Evolutionary conservation across 2,113 vertebrate species (phyloP).

Genomic region (Melanerpes formicivorus): DNA sequence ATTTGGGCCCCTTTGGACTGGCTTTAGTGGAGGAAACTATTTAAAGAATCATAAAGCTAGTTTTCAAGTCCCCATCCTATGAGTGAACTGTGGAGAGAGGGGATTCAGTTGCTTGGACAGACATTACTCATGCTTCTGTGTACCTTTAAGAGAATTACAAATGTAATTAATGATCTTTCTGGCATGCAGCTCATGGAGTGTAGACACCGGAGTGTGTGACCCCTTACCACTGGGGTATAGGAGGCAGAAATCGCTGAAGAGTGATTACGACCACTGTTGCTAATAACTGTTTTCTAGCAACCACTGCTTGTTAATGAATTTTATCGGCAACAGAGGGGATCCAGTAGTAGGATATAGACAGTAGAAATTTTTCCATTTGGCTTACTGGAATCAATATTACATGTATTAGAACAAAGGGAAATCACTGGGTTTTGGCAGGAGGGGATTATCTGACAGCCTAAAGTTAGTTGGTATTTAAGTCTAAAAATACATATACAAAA

Average conservation of each 20-base stretch:
- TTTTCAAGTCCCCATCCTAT: background rate
- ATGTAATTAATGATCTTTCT: background rate
- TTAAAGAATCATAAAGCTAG: background rate
- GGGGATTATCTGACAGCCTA: background rate
- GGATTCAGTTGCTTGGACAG: background rate
- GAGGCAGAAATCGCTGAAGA: background rate
- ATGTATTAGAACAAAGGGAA: conserved; percentile 25
- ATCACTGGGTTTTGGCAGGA: background rate
- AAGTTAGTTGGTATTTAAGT: background rate
- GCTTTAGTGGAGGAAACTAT: background rate
- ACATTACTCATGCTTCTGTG: background rate
- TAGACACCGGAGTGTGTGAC: background rate
- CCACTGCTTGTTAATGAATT: background rate
- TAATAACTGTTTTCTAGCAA: conserved; percentile 20
- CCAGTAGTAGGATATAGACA: background rate
- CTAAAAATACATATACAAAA: background rate
- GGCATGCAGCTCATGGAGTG: background rate
- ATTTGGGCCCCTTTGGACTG: background rate
- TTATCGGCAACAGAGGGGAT: background rate
- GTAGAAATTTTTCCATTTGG: background rate
- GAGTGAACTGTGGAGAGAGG: background rate
- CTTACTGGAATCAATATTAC: background rate
- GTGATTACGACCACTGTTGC: background rate
- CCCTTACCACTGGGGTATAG: background rate
- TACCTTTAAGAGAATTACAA: background rate